Base-by-base conservation (phyloP, 2,113 vertebrate genomes). In the Leptocoma aspasia region DNA sequence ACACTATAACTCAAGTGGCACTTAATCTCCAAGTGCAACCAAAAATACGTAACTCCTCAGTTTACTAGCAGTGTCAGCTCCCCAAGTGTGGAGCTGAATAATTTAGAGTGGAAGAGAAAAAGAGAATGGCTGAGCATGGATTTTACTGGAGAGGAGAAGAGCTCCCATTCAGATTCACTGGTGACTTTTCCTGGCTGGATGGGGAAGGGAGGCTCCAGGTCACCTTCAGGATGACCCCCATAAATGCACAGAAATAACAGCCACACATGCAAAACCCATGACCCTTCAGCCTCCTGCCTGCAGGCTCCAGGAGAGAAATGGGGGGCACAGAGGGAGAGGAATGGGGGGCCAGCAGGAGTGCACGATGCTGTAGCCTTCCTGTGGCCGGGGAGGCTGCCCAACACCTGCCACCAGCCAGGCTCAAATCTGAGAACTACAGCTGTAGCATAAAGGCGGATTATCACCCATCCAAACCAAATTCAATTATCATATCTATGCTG, bases 381-480 rank as follows among this genome's bases (percentile, higher is more conserved):
- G 2, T 75, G 87, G 82, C 56, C 42, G 4, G 54, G 19, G 65
- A 94, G 44, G 89, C 86, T 97, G 96, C 94, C 96, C 94, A 95
- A 91, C 92, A 82, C 70, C 78, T 96, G 96, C 95, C 95, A 96
- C 86, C 91, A 97, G 97, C 77, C 56, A 97, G 96, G 73, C 73
- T 94, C 95, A 92, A 96, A 97, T 97, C 97, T 97, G 95, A 97
- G 97, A 98, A 98, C 97, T 98, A 98, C 98, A 98, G 97, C 98
- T 98, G 97, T 97, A 97, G 94, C 94, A 98, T 94, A 97, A 98
- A 97, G 97, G 92, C 93, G 76, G 97, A 98, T 98, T 98, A 97
- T 97, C 97, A 97, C 98, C 97, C 97, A 96, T 97, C 97, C 91
- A 97, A 98, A 98, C 97, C 97, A 97, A 97, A 98, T 98, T 98